Evolutionary conservation across 2,888 invertebrate genomes (phyloP).

Genomic region (Conomelus anceps): DNA sequence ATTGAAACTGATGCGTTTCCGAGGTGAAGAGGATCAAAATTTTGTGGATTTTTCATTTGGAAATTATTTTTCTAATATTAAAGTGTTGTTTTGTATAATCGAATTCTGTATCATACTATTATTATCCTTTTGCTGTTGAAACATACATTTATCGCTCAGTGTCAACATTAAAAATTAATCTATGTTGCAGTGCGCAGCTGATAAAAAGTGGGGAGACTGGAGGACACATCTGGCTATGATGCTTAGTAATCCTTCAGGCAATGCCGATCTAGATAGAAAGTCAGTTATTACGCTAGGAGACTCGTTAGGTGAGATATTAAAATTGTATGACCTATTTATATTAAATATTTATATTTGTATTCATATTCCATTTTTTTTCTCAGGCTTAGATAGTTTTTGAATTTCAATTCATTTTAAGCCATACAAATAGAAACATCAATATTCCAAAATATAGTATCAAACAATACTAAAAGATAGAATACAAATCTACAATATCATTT

Average conservation of each 20-base stretch:
- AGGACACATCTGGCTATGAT: slow-evolving; percentile 94
- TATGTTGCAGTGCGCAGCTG: slow-evolving; percentile 52
- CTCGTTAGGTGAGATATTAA: slow-evolving; percentile 52
- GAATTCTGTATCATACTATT: no score
- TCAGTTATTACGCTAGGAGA: slow-evolving; percentile 61
- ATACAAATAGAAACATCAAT: no score
- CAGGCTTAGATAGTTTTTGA: no score
- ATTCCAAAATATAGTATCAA: no score
- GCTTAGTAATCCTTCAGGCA: slow-evolving; percentile 71
- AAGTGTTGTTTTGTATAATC: not conserved
- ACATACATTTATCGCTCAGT: not conserved
- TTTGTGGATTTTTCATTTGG: not conserved
- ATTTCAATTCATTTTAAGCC: no score
- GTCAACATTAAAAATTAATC: slow-evolving; percentile 13
- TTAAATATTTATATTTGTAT: no score
- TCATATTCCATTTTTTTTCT: no score
- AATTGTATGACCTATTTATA: not conserved
- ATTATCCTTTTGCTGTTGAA: no score
- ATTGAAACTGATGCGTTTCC: no score
- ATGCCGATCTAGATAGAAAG: slow-evolving; percentile 69
- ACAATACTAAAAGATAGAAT: no score
- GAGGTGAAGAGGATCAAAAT: not conserved
- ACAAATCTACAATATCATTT: no score
- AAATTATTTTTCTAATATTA: not conserved
- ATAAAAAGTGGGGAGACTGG: slow-evolving; percentile 88